A percentile compares a stretch with the other conserved stretches of the same genome.
phyloP scores from a whole-genome alignment of 2,888 invertebrate species.

The Acanthosepion esculentum region DNA sequence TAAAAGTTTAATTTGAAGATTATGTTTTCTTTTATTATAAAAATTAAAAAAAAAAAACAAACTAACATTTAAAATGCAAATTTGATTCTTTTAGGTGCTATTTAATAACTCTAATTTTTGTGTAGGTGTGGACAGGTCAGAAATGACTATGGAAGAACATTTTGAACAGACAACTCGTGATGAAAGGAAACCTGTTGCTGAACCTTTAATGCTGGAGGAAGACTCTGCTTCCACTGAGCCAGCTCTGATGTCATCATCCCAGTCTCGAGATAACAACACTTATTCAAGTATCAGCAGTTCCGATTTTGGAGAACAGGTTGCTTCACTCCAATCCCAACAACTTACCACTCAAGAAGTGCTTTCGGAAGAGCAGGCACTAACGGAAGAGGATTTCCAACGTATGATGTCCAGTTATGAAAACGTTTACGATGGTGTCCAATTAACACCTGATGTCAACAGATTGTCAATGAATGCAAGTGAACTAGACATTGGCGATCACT shows the following conservation, averaged over 20 bases:
- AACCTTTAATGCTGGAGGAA: conserved; percentile 48
- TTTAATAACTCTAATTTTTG: conserved; percentile 37
- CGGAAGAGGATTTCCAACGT: conserved; percentile 53
- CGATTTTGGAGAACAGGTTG: conserved; percentile 57
- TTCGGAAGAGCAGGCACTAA: conserved; percentile 53
- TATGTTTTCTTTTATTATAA: not conserved
- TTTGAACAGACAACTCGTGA: conserved; percentile 35
- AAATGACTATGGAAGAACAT: conserved; percentile 4
- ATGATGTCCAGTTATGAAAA: conserved; percentile 66
- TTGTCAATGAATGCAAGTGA: conserved; percentile 63
- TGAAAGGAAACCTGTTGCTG: conserved; percentile 8
- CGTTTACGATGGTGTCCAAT: conserved; percentile 63
- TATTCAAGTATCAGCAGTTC: conserved; percentile 61
- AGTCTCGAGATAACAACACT: conserved; percentile 68
- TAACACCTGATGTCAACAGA: conserved; percentile 60
- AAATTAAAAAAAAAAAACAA: not conserved
- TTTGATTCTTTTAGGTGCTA: not conserved
- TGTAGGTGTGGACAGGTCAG: conserved; percentile 40
- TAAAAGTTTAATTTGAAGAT: not conserved
- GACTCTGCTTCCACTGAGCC: conserved; percentile 62
- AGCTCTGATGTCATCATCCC: conserved; percentile 70
- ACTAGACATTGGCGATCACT: conserved; percentile 69
- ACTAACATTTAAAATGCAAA: not conserved
- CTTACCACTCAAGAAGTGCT: conserved; percentile 49
- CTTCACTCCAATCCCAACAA: conserved; percentile 49